Percentiles rank a stretch among this genome's conserved stretches.
Conservation (phyloP, 1,140 invertebrate genomes). For the Aphis craccivora region DNA sequence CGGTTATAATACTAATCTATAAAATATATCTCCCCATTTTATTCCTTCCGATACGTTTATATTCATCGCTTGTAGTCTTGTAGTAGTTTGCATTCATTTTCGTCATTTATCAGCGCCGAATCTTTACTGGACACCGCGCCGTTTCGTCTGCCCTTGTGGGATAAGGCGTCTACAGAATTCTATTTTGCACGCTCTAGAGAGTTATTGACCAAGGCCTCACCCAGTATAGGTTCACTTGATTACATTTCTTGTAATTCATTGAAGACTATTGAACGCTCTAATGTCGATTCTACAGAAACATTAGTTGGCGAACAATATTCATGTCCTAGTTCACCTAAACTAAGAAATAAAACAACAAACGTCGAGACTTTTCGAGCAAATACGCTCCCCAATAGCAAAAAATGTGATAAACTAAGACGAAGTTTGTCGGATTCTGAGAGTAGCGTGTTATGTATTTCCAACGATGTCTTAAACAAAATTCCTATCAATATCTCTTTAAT, state of each 20-base stretch:
- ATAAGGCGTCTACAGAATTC: conserved; percentile 76
- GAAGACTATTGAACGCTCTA: conserved; percentile 27
- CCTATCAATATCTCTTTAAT: conserved; percentile 57
- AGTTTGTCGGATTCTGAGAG: conserved; percentile 53
- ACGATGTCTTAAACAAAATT: conserved; percentile 49
- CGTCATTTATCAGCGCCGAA: conserved; percentile 65
- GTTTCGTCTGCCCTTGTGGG: conserved; percentile 73
- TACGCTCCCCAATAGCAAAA: conserved; percentile 44
- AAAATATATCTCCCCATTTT: neutral
- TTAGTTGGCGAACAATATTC: conserved; percentile 47
- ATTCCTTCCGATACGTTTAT: conserved; percentile 42
- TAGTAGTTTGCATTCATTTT: conserved; percentile 68
- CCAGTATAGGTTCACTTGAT: conserved; percentile 55
- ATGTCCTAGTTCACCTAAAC: conserved; percentile 46
- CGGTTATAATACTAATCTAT: conserved; percentile 10
- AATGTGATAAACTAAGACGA: conserved; percentile 40
- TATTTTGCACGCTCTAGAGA: conserved; percentile 77
- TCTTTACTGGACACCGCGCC: conserved; percentile 63
- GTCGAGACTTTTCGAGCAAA: conserved; percentile 24
- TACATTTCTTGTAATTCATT: conserved; percentile 52
- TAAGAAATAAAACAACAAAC: neutral
- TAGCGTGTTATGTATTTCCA: neutral
- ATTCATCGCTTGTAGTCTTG: conserved; percentile 64
- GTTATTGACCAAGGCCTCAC: conserved; percentile 66
- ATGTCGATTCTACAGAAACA: conserved; percentile 49